Evolutionary conservation across 2,113 vertebrate species (phyloP), one percentile per base, ranked within the genome.

Genomic region (Ardeotis arabs): DNA sequence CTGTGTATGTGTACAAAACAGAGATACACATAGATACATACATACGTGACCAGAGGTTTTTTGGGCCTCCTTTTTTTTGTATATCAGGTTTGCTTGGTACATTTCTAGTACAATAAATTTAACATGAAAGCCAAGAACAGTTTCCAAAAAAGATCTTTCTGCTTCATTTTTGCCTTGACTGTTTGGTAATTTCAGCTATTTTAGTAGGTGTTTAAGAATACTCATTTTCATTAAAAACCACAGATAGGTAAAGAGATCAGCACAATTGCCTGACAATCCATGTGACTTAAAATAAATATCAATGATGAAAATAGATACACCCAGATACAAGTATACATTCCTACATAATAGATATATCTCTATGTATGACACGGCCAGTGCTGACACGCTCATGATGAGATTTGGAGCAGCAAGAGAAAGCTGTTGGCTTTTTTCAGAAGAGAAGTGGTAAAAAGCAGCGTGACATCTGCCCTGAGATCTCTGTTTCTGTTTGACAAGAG

Each of bases 21-120:
- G 9, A 64, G 27, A 80, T 25, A 23, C 28, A 44, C 15, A 16
- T 2, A 75, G 23, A 33, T 28, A 66, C 8, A 27, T 12, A n/a
- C 1, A 2, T 25, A 45, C 0, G 0, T 21, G 28, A 89, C 8
- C 14, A 16, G 44, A 75, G 47, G 0, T 5, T 19, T 63, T 52
- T 20, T 6, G 5, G 21, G 5, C 12, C 55, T 53, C 9, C 4
- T 5, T 29, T 69, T 84, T 80, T 14, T 45, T 64, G 37, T n/a
- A 14, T 5, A 24, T 62, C 28, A 58, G 7, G 14, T 86, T 95
- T 20, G 33, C 7, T 33, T 45, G 16, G 18, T 49, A 3, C n/a
- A 41, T 62, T 74, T 77, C 23, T 84, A 67, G 20, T 13, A 50
- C 67, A 84, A 53, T 9, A 28, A 73, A 69, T 76, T 29, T 53